phyloP scores from a whole-genome alignment of 2,113 vertebrate species.

The Odocoileus virginianus region DNA sequence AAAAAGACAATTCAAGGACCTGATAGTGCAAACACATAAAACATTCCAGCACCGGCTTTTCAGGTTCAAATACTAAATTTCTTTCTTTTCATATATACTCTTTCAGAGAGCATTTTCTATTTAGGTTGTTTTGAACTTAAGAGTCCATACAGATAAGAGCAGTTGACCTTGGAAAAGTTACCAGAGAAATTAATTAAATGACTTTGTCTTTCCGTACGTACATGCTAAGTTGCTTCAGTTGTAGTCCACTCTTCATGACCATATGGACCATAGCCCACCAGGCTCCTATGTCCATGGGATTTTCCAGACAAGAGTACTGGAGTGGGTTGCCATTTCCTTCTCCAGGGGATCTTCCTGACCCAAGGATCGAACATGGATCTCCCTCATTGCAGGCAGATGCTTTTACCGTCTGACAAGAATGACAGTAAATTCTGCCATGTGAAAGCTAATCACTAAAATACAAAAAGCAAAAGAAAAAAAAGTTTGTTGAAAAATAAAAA shows the following conservation, averaged over 20 bases:
- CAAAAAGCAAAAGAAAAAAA: not conserved
- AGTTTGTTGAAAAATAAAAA: not conserved
- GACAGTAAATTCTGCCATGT: not conserved
- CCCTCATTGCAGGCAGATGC: not conserved
- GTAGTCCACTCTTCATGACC: not conserved
- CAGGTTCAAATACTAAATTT: not conserved
- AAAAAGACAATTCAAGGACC: not conserved
- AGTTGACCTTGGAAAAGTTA: not conserved
- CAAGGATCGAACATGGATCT: not conserved
- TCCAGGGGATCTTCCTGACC: not conserved
- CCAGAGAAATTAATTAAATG: not conserved
- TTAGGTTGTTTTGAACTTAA: not conserved
- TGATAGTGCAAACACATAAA: not conserved
- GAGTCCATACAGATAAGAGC: not conserved
- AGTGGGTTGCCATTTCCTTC: not conserved
- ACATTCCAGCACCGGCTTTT: not conserved
- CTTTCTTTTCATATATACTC: not conserved
- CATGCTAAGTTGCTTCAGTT: not conserved
- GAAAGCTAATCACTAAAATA: not conserved
- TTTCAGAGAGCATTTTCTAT: not conserved
- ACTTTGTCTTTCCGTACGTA: not conserved
- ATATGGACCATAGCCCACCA: not conserved
- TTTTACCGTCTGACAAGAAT: fast-evolving
- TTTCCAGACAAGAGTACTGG: not conserved
- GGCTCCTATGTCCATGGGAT: not conserved